Evolutionary conservation across 2,797 vertebrate genomes (phyloP).

Genomic region (Channa striata): DNA sequence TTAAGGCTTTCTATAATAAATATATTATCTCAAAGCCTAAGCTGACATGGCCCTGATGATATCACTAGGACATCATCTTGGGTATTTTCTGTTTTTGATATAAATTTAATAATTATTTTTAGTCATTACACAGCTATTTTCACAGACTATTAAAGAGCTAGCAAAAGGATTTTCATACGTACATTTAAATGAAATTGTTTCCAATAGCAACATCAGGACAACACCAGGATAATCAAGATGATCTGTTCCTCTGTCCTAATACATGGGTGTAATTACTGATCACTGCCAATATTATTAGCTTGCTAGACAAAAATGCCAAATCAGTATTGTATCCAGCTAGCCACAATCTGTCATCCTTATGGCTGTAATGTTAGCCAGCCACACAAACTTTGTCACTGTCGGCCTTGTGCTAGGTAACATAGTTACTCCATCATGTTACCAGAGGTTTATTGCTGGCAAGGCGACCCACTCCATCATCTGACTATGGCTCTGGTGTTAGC

Average conservation of each 20-base stretch:
- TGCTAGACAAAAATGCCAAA: conserved; percentile 5
- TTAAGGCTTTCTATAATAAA: too few species aligned
- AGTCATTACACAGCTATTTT: neutral
- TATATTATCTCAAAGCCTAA: too few species aligned
- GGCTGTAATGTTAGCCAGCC: conserved; percentile 26
- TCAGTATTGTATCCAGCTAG: conserved; percentile 5
- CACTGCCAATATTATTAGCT: neutral
- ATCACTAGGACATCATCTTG: neutral
- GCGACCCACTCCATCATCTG: conserved; percentile 37
- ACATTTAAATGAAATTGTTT: too few species aligned
- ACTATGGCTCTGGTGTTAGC: conserved; percentile 16
- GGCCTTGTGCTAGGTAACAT: conserved; percentile 26
- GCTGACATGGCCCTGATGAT: neutral
- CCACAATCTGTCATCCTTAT: conserved; percentile 15
- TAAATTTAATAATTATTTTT: too few species aligned
- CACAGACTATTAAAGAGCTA: neutral
- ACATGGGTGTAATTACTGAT: neutral
- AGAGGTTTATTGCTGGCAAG: conserved; percentile 3
- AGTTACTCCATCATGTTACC: conserved; percentile 41
- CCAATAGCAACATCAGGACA: too few species aligned
- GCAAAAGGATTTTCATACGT: too few species aligned
- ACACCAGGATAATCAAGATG: too few species aligned
- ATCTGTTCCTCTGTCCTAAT: too few species aligned
- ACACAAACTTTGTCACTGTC: conserved; percentile 32
- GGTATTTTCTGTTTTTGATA: neutral